Evolutionary conservation across 2,113 vertebrate species (phyloP).

Genomic region (Ahaetulla prasina): DNA sequence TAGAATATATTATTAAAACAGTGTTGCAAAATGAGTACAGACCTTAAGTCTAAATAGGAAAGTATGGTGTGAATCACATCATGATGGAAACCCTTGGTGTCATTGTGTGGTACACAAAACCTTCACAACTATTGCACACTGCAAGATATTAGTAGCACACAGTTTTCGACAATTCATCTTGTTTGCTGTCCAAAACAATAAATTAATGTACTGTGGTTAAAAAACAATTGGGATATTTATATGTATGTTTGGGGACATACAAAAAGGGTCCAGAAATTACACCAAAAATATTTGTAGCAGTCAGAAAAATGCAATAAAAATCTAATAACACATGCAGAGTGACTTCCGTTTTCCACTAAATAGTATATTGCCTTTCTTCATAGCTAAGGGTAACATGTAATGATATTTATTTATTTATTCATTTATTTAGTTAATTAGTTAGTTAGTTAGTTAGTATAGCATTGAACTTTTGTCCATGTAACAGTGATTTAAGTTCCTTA

Average conservation of each 20-base stretch:
- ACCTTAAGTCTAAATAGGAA: not conserved
- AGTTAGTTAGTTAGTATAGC: not conserved
- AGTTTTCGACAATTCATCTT: not conserved
- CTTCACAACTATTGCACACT: not conserved
- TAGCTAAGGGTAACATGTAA: not conserved
- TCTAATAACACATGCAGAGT: not conserved
- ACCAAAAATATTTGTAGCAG: not conserved
- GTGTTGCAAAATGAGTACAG: not conserved
- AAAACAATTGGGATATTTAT: not conserved
- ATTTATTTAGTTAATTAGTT: no score
- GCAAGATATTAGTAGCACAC: not conserved
- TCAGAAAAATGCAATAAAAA: not conserved
- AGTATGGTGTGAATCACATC: not conserved
- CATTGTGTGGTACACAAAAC: not conserved
- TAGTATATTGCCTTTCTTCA: not conserved
- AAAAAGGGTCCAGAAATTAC: not conserved
- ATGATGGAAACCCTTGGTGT: not conserved
- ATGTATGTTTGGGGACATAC: not conserved
- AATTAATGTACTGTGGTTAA: no score
- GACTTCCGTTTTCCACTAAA: not conserved
- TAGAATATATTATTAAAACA: not conserved
- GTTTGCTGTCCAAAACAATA: not conserved
- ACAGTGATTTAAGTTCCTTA: no score
- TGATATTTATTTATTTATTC: not conserved
- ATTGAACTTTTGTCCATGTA: no score